Evolutionary conservation across 1,140 invertebrate species (phyloP).

Genomic region (Nylanderia fulva): DNA sequence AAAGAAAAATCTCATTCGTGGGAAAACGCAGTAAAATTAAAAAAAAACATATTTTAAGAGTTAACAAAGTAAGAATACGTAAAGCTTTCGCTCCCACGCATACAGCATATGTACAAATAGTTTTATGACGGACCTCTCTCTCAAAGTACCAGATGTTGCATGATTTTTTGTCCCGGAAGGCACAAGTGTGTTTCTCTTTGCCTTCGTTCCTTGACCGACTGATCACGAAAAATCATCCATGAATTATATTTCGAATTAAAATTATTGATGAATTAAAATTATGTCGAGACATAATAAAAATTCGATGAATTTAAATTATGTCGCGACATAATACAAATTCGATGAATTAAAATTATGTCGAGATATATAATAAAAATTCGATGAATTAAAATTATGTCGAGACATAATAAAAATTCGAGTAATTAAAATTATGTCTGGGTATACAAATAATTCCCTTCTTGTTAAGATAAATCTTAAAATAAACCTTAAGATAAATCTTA

Average conservation of each 20-base stretch:
- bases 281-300: too few species aligned
- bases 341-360: too few species aligned
- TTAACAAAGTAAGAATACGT: neutral
- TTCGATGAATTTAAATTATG: too few species aligned
- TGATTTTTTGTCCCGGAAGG: constrained; percentile 49
- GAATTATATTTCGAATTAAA: neutral
- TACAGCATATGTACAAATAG: constrained; percentile 58
- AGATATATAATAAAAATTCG: too few species aligned
- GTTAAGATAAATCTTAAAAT: too few species aligned
- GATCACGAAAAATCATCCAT: neutral
- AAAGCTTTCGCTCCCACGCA: constrained; percentile 65
- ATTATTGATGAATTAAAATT: too few species aligned
- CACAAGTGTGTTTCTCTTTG: constrained; percentile 55
- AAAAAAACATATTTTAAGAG: neutral
- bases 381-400: too few species aligned
- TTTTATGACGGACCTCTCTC: constrained; percentile 55
- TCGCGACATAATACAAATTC: too few species aligned
- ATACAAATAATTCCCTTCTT: too few species aligned
- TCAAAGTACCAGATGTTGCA: constrained; percentile 67
- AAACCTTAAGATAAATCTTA: too few species aligned
- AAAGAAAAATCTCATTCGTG: constrained; percentile 15
- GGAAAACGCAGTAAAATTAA: constrained; percentile 11
- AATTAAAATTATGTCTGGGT: too few species aligned
- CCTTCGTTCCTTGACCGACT: neutral
- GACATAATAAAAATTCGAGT: too few species aligned